Conservation (phyloP, 1,140 invertebrate genomes). For the Parasteatoda tepidariorum region DNA sequence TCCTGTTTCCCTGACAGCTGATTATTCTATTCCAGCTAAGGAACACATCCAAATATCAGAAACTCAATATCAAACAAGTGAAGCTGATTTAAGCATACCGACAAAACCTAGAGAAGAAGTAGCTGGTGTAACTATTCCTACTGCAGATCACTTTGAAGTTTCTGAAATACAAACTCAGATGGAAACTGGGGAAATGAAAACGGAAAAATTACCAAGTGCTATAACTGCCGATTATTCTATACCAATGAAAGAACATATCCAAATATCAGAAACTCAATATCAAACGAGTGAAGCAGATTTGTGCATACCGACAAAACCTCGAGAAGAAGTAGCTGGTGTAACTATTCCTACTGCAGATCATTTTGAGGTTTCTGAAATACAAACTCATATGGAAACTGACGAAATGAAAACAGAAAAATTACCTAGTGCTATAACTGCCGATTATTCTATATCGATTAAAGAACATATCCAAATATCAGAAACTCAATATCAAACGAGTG, state of each 20-base stretch:
- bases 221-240: constrained; percentile 51
- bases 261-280: constrained; percentile 45
- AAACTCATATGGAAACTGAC: constrained; percentile 50
- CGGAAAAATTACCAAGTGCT: constrained; percentile 44
- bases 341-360: constrained; percentile 22
- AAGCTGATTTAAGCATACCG: neutral
- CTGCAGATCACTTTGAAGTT: constrained; percentile 59
- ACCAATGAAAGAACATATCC: constrained; percentile 46
- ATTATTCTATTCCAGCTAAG: constrained; percentile 48
- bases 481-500: constrained; percentile 48
- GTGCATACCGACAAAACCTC: no score
- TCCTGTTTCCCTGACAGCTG: constrained; percentile 27
- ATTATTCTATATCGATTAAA: constrained; percentile 42
- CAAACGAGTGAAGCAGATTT: constrained; percentile 27
- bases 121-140: constrained; percentile 52
- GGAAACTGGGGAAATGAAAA: constrained; percentile 42
- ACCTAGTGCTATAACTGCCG: constrained; percentile 40
- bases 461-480: constrained; percentile 42
- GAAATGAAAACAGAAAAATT: constrained; percentile 7
- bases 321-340: constrained; percentile 4
- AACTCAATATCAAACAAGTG: neutral
- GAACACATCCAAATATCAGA: constrained; percentile 39
- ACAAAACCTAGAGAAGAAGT: constrained; percentile 23
- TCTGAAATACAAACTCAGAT: constrained; percentile 59
- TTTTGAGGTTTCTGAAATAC: constrained; percentile 45